phyloP scores from a whole-genome alignment of 2,113 vertebrate genomes.

The Pycnonotus jocosus region DNA sequence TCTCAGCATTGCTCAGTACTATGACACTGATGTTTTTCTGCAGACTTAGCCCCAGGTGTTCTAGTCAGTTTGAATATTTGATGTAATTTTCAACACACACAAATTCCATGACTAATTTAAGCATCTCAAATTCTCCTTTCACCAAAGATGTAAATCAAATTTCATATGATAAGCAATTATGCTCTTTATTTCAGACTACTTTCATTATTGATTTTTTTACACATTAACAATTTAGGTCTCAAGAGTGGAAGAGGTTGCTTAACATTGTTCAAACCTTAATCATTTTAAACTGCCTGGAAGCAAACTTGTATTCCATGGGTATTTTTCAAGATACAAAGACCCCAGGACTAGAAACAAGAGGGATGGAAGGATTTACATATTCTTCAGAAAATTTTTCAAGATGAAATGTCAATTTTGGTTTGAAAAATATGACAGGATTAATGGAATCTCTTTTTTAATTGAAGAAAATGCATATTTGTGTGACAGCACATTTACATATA shows the following conservation, averaged over 20 bases:
- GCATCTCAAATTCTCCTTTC: neutral
- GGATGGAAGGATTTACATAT: neutral
- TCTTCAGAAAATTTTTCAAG: neutral
- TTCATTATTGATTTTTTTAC: neutral
- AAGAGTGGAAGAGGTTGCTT: neutral
- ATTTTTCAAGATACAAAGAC: neutral
- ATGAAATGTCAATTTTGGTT: neutral
- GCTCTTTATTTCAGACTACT: neutral
- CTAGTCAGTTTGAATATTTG: neutral
- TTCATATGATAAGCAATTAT: neutral
- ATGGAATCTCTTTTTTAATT: neutral
- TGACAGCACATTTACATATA: neutral
- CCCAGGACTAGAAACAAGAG: neutral
- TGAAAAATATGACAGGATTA: neutral
- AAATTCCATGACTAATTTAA: constrained; percentile 8
- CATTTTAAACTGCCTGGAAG: neutral
- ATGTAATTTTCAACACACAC: neutral
- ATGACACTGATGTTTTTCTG: neutral
- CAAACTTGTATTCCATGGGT: neutral
- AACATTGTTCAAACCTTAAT: neutral
- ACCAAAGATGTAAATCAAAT: constrained; percentile 15
- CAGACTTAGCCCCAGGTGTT: neutral
- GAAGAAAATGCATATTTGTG: neutral
- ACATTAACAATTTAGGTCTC: neutral
- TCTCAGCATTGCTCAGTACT: neutral